Base-by-base conservation (phyloP, 1,140 invertebrate genomes). In the Ericerus pela region DNA sequence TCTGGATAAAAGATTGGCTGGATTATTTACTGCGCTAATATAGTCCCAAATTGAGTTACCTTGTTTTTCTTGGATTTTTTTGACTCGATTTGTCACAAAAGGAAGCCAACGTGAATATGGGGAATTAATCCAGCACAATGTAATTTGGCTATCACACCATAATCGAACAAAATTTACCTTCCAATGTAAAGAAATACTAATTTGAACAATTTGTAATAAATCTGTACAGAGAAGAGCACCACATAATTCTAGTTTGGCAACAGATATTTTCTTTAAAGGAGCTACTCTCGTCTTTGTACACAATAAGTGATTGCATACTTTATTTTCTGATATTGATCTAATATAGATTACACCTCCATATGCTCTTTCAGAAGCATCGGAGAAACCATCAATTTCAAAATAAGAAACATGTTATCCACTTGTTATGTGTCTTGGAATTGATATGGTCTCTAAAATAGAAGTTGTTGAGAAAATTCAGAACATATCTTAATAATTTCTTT, bases 171-270 rank as follows among this genome's bases (percentile, higher is more conserved):
- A 6, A 24, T 53, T 16, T 36, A 36, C 6, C 1, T 37, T 41
- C 8, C 56, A 12, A 31, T 8, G 20, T 14, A 51, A 1, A 1
- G 26, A 30, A 12, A 55, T n/a, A 11, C 12, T 51, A n/a, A 6
- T 31, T 22, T 20, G 11, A 18, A 54, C 24, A 10, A 11, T 28
- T 1, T 52, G n/a, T 18, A 62, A 11, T 1, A 59, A 24, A 22
- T 61, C 38, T 1, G 62, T 61, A 37, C 68, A 56, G 1, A 70
- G 27, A 6, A 63, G 36, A 1, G 67, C 65, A 8, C 60, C 66
- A 54, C 63, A 68, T 3, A 70, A 53, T 47, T 70, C 69, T 11
- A 70, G 56, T 41, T 61, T 47, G 5, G 65, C 64, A 20, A 69
- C 59, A 4, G 62, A 64, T 0, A 65, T 26, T 38, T 62, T 59